Evolutionary conservation across 1,140 invertebrate genomes (phyloP), one percentile per base, ranked within the genome.

Genomic region (Oryzaephilus surinamensis): DNA sequence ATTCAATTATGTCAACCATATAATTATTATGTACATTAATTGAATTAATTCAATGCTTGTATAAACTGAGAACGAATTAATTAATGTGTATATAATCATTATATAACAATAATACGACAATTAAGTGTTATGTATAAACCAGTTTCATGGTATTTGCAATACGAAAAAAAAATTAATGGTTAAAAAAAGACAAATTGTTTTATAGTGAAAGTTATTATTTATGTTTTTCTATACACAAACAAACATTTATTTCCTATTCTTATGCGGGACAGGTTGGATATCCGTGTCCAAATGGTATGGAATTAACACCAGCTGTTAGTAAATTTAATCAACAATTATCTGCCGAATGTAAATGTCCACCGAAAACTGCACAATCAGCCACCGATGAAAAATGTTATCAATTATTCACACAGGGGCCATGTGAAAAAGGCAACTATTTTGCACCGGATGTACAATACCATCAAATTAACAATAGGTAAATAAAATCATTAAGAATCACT

Each of bases 201-300:
- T 13, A 14, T n/a, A 8, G 12, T 6, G 28, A 13, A 8, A 13
- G 28, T 6, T 13, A 14, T 14, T n/a, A 10, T 30, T 14, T 38
- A 13, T 10, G 14, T 27, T 24, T 19, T 8, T 34, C 7, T 33
- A 16, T 40, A 16, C 4, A 33, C 12, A 15, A 32, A 36, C 7
- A 14, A 23, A 21, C 1, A 10, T 33, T 36, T 13, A 18, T 50
- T 49, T 31, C n/a, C n/a, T n/a, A n/a, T n/a, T n/a, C n/a, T n/a
- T n/a, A n/a, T n/a, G n/a, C n/a, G n/a, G n/a, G n/a, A n/a, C 63
- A 81, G 68, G 71, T 81, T 42, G 81, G 82, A 4, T 71, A 80
- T 38, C 82, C 84, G 1, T 88, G 84, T 61, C 81, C 84, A 4
- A 78, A 82, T 4, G 84, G 80, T 1, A 84, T 85, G 74, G 85